phyloP scores from a whole-genome alignment of 2,797 vertebrate genomes.

The Thaleichthys pacificus region DNA sequence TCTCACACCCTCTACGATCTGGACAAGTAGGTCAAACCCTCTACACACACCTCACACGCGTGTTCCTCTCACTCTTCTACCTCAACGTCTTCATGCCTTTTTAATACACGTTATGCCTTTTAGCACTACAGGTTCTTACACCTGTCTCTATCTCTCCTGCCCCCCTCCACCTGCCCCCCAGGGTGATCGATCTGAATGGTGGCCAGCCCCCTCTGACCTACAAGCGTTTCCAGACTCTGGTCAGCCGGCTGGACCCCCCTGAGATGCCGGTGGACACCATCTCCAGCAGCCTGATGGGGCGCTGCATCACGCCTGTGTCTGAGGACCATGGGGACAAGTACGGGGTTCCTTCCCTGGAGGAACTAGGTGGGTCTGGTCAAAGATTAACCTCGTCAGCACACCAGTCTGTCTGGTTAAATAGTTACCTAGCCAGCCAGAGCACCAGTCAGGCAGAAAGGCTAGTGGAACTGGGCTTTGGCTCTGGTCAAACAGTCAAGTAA shows the following conservation, averaged over 20 bases:
- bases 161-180: slow-evolving; percentile 25
- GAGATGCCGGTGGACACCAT: slow-evolving; percentile 75
- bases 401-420: too few species aligned
- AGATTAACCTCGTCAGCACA: not conserved
- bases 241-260: slow-evolving; percentile 75
- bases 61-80: not conserved
- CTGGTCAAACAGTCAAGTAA: not conserved
- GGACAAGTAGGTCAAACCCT: slow-evolving; percentile 67
- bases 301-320: slow-evolving; percentile 70
- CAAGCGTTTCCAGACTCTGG: slow-evolving; percentile 81
- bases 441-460: not conserved
- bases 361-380: slow-evolving; percentile 71
- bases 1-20: slow-evolving; percentile 82
- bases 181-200: slow-evolving; percentile 78
- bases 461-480: not conserved
- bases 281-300: slow-evolving; percentile 67
- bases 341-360: slow-evolving; percentile 78
- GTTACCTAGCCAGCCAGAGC: too few species aligned
- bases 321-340: slow-evolving; percentile 79
- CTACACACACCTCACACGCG: not conserved
- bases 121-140: not conserved
- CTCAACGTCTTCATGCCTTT: not conserved
- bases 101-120: not conserved
- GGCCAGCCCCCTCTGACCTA: slow-evolving; percentile 79
- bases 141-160: not conserved